A percentile compares a stretch with the other conserved stretches of the same genome.
phyloP scores from a whole-genome alignment of 1,140 invertebrate genomes.

The Drosophila baimaii region DNA sequence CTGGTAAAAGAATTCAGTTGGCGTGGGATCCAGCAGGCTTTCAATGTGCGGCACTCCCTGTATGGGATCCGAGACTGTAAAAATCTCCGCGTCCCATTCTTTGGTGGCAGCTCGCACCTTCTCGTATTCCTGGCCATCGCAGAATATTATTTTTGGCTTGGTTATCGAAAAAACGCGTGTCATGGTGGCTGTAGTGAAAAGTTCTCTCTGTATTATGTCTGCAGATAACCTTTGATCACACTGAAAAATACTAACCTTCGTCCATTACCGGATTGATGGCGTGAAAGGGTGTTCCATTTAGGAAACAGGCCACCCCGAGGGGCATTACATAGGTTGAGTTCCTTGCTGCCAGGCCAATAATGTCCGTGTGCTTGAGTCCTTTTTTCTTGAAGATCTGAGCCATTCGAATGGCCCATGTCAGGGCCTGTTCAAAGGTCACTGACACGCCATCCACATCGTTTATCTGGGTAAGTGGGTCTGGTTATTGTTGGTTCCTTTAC shows the following conservation, averaged over 20 bases:
- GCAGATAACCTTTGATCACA: neutral
- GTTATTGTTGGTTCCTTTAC: neutral
- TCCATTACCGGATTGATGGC: slow-evolving; percentile 63
- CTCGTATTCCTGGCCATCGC: slow-evolving; percentile 65
- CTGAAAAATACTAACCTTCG: slow-evolving; percentile 40
- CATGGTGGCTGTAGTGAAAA: slow-evolving; percentile 45
- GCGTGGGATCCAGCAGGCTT: slow-evolving; percentile 55
- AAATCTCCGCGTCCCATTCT: slow-evolving; percentile 59
- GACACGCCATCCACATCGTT: slow-evolving; percentile 58
- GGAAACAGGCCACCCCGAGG: slow-evolving; percentile 62
- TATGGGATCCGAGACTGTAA: slow-evolving; percentile 55
- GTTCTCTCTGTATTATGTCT: neutral
- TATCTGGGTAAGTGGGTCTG: slow-evolving; percentile 34
- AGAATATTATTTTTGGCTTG: slow-evolving; percentile 69
- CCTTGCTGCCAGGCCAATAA: slow-evolving; percentile 63
- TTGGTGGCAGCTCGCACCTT: slow-evolving; percentile 57
- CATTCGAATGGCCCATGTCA: slow-evolving; percentile 70
- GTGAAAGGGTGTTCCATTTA: slow-evolving; percentile 73
- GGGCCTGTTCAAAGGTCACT: slow-evolving; percentile 55
- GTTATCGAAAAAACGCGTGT: slow-evolving; percentile 63
- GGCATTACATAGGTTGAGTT: slow-evolving; percentile 71
- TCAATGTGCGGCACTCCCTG: slow-evolving; percentile 63
- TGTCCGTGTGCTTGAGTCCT: slow-evolving; percentile 56
- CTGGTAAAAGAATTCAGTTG: slow-evolving; percentile 66
- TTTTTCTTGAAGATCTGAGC: slow-evolving; percentile 63